Evolutionary conservation across 92 coral and sea anemone species (phyloP).

Genomic region (Epizoanthus ramosus): DNA sequence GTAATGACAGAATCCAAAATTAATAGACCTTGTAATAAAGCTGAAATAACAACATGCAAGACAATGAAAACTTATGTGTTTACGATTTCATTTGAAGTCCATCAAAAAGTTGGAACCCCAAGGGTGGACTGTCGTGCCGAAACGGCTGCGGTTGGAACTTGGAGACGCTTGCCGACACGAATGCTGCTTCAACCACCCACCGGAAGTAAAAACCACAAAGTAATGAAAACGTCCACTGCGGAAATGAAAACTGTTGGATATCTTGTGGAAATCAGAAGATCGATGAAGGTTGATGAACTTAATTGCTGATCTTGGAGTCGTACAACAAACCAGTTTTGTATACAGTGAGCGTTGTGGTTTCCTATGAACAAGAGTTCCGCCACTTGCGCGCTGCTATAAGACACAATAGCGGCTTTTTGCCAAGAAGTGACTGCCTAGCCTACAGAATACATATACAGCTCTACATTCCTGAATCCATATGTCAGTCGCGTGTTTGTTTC

Average conservation of each 20-base stretch:
- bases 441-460: no score
- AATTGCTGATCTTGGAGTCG: background rate
- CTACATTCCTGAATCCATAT: background rate
- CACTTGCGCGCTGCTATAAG: background rate
- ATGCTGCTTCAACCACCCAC: background rate
- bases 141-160: no score
- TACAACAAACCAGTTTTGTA: background rate
- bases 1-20: no score
- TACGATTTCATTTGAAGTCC: no score
- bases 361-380: background rate
- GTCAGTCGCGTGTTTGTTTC: background rate
- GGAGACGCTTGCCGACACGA: background rate
- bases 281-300: background rate
- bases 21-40: no score
- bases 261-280: background rate
- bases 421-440: background rate
- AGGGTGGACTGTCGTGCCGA: no score
- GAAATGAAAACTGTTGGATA: background rate
- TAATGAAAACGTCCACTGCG: background rate
- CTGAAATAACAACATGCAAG: no score
- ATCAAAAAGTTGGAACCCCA: no score
- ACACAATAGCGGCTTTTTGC: slow-evolving; percentile 12
- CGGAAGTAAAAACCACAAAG: slow-evolving; percentile 40
- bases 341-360: background rate
- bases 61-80: no score